Conservation (phyloP, 1,140 invertebrate species). For the Achroia grisella region DNA sequence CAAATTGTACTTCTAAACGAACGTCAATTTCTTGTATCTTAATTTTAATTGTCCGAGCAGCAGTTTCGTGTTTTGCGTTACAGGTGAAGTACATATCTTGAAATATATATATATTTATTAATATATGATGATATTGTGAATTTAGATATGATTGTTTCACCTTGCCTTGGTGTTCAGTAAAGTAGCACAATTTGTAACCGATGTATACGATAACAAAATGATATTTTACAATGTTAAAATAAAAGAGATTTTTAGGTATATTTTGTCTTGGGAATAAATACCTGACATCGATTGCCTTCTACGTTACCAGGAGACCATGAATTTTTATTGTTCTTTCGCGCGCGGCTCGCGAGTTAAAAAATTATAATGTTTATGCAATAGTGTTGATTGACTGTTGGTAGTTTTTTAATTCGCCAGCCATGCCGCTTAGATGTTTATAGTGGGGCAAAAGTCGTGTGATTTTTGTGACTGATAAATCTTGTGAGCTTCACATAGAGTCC, state of each 20-base stretch:
- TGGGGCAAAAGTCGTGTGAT: conserved; percentile 18
- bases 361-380: not conserved
- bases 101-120: conserved; percentile 53
- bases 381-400: not conserved
- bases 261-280: conserved; percentile 57
- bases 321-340: conserved; percentile 14
- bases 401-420: not conserved
- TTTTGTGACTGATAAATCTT: conserved; percentile 25
- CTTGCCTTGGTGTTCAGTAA: conserved; percentile 69
- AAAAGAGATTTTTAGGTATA: conserved; percentile 68
- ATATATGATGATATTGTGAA: conserved; percentile 33
- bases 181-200: conserved; percentile 71
- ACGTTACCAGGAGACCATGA: conserved; percentile 40
- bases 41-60: conserved; percentile 33
- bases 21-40: conserved; percentile 55
- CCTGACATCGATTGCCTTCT: conserved; percentile 58
- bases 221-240: conserved; percentile 71
- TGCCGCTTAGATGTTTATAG: conserved; percentile 6
- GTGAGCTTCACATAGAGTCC: conserved; percentile 29
- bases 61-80: conserved; percentile 58
- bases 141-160: conserved; percentile 57
- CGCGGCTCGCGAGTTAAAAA: not conserved
- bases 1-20: conserved; percentile 50
- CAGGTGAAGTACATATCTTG: conserved; percentile 69
- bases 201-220: conserved; percentile 69